Evolutionary conservation across 53 echinoderm and acorn worm species (phyloP), one percentile per base, ranked within the genome.

Genomic region (Hippasteria phrygiana): DNA sequence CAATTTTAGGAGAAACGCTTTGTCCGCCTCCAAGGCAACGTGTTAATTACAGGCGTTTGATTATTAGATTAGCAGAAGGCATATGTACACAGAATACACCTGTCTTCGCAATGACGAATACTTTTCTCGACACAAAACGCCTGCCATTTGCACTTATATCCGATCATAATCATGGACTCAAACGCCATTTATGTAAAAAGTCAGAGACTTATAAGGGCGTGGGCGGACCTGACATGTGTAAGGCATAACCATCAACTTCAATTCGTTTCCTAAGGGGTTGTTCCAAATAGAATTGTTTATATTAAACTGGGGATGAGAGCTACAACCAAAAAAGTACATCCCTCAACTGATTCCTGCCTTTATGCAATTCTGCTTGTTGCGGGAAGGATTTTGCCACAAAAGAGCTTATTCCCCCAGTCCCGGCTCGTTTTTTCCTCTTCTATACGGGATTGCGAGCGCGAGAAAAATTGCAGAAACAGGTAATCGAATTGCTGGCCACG

Each of bases 241-340:
- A 62, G 9, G 73, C 41, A 43, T 43, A 12, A 13, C 13, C 79
- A 59, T 42, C 17, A 64, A 82, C 65, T 65, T 82, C 82, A 82
- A 82, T 82, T 43, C 46, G 22, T 66, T 6, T 31, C 82, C 82
- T 2, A 2, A 37, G 62, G 82, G 65, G 50, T 42, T 66, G 41
- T 64, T 64, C 22, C 82, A 43, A 33, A 46, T 41, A 66, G 55
- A 64, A 82, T 82, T 82, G 82, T 82, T 82, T 62, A 63, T 64
- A 82, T 82, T 82, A 82, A 82, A 65, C 39, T 17, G 12, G 43
- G 67, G 34, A 79, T 24, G 27, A 41, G 41, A 43, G 18, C 74
- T 40, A 41, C 26, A 36, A 7, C 5, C 1, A 27, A 42, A 43
- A 20, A 5, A 65, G 65, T 65, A 29, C 65, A 65, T 54, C 20